A percentile compares a stretch with the other conserved stretches of the same genome.
Conservation (phyloP, 2,113 vertebrate genomes). For the Albula glossodonta region DNA sequence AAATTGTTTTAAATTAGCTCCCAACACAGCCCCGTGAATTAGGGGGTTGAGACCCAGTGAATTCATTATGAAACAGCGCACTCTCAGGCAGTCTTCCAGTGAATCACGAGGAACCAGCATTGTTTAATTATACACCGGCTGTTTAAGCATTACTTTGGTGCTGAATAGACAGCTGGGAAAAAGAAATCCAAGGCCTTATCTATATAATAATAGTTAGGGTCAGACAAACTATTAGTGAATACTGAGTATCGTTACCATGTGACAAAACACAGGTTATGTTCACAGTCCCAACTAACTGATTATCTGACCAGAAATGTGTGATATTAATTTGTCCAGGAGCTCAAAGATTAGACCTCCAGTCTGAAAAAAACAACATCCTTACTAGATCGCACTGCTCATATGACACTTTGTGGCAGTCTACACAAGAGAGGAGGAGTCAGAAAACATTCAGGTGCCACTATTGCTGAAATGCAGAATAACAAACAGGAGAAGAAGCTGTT, state of each 20-base stretch:
- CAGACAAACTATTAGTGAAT: neutral
- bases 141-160: neutral
- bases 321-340: neutral
- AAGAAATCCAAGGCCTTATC: neutral
- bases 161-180: neutral
- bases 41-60: neutral
- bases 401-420: neutral
- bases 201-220: neutral
- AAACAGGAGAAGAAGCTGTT: neutral
- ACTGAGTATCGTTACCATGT: neutral
- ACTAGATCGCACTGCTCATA: too few species aligned
- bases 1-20: neutral
- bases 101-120: neutral
- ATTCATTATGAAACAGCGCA: neutral
- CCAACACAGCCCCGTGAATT: neutral
- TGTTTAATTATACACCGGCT: neutral
- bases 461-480: neutral
- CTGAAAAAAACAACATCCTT: too few species aligned
- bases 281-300: neutral
- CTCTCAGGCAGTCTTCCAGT: neutral
- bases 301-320: neutral
- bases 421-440: neutral
- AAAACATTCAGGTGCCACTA: neutral
- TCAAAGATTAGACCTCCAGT: too few species aligned
- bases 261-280: neutral